Conservation (phyloP, 2,113 vertebrate genomes). For the Sinocyclocheilus grahami region DNA sequence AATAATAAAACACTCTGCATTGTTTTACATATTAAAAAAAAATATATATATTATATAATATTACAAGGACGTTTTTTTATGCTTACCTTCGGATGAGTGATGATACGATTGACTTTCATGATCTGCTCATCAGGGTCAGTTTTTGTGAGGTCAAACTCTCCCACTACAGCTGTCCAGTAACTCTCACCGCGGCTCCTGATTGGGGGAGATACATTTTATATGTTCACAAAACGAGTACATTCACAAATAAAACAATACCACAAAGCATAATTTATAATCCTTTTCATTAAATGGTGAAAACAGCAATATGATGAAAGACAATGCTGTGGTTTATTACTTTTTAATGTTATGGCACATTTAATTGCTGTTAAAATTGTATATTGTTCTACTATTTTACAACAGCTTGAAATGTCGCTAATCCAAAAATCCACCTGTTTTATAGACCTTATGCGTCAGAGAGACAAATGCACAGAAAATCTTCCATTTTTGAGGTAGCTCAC, state of each 20-base stretch:
- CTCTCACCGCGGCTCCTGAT: conserved; percentile 83
- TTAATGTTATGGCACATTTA: background rate
- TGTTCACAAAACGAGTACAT: background rate
- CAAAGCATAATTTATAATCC: background rate
- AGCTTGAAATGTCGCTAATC: no score
- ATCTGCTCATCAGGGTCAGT: conserved; percentile 75
- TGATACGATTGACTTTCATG: conserved; percentile 86
- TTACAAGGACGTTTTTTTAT: background rate
- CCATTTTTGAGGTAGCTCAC: no score
- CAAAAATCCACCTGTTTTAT: no score
- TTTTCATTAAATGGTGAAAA: background rate
- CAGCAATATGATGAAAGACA: background rate
- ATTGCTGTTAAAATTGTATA: background rate
- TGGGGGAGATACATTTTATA: background rate
- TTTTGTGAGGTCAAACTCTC: conserved; percentile 83
- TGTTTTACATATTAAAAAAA: conserved; percentile 52
- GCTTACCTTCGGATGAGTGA: conserved; percentile 89
- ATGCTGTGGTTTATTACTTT: background rate
- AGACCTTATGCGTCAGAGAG: no score
- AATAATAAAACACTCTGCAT: background rate
- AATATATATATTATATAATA: no score
- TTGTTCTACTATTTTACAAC: no score
- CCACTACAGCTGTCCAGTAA: conserved; percentile 87
- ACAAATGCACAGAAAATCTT: no score
- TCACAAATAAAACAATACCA: background rate